Conservation (phyloP, 1,140 invertebrate species). For the Ceratosolen fusciceps region DNA sequence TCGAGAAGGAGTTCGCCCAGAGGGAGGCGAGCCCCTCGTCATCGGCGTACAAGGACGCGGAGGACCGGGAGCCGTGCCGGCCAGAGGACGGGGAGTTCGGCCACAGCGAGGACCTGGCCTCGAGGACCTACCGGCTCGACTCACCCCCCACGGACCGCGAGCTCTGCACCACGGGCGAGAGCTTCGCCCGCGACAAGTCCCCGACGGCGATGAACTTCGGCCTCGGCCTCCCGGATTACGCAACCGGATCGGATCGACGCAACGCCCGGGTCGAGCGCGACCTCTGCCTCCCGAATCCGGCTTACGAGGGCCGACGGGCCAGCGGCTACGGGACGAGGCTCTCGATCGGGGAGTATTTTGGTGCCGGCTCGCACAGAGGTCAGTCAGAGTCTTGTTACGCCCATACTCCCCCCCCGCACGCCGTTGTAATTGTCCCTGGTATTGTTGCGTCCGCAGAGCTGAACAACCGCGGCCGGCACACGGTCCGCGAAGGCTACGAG, state of each 20-base stretch:
- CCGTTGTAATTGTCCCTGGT: not conserved
- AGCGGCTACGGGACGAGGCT: not conserved
- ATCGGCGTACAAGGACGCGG: not conserved
- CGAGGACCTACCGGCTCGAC: not conserved
- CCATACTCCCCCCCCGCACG: too few relatives aligned
- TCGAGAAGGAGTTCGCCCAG: constrained; percentile 28
- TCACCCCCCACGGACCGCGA: not conserved
- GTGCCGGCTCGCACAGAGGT: not conserved
- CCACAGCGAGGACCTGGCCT: not conserved
- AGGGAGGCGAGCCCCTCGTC: not conserved
- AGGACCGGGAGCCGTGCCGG: not conserved
- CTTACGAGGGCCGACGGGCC: not conserved
- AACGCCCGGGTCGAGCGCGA: not conserved
- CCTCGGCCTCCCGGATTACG: not conserved
- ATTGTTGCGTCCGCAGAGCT: too few relatives aligned
- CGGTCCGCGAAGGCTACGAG: not conserved
- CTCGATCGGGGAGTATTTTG: constrained; percentile 34
- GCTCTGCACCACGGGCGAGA: not conserved
- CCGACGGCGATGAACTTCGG: constrained; percentile 5
- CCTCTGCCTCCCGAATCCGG: not conserved
- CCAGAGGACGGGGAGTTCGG: not conserved
- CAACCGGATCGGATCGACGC: not conserved
- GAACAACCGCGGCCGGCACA: not conserved
- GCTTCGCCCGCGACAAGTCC: not conserved
- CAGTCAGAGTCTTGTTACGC: not conserved